phyloP scores from a whole-genome alignment of 2,888 invertebrate genomes.

The Nephrotoma flavescens region DNA sequence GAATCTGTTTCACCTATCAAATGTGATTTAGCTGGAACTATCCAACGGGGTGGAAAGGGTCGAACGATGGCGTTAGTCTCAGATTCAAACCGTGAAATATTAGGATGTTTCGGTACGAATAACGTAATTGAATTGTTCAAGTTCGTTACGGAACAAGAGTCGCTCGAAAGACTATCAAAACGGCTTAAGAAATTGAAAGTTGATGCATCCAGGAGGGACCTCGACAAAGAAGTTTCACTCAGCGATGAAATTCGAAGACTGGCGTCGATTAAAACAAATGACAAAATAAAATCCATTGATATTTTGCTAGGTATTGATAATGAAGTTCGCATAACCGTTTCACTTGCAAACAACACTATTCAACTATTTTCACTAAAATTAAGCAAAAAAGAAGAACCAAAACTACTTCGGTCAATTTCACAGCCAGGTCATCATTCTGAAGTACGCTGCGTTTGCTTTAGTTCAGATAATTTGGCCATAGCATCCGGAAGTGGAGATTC shows the following conservation, averaged over 20 bases:
- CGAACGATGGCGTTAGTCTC: constrained; percentile 59
- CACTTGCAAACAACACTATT: constrained; percentile 59
- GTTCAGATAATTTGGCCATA: constrained; percentile 78
- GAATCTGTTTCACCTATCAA: constrained; percentile 45
- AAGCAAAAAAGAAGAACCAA: constrained; percentile 39
- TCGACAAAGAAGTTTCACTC: constrained; percentile 33
- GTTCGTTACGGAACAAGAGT: constrained; percentile 62
- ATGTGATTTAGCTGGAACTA: constrained; percentile 62
- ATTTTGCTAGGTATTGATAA: constrained; percentile 53
- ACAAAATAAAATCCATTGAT: constrained; percentile 57
- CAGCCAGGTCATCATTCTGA: constrained; percentile 81
- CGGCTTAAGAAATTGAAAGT: constrained; percentile 54
- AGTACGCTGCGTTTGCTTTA: constrained; percentile 73
- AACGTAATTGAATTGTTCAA: constrained; percentile 68
- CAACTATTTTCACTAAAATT: constrained; percentile 45
- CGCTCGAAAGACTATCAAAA: constrained; percentile 53
- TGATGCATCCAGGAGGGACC: constrained; percentile 20
- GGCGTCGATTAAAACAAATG: constrained; percentile 45
- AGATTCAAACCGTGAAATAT: constrained; percentile 54
- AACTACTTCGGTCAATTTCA: constrained; percentile 45
- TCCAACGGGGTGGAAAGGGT: constrained; percentile 65
- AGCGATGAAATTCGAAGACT: constrained; percentile 60
- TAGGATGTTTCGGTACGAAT: constrained; percentile 76
- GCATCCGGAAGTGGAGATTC: constrained; percentile 76
- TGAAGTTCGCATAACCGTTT: constrained; percentile 51